Evolutionary conservation across 2,797 vertebrate genomes (phyloP).

Genomic region (Columba guinea): DNA sequence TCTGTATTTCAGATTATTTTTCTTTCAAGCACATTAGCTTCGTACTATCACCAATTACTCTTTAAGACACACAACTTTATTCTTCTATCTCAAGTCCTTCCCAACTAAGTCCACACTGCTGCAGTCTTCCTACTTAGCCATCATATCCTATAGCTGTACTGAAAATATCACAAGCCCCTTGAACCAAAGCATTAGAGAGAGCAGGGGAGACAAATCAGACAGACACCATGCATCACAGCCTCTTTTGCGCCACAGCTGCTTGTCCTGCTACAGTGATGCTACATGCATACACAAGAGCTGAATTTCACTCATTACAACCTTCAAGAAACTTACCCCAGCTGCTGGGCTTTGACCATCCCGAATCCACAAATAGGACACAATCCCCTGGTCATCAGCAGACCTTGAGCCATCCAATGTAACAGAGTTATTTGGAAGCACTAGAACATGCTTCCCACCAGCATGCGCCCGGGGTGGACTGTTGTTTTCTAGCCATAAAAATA

Average conservation of each 20-base stretch:
- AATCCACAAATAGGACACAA: slow-evolving; percentile 86
- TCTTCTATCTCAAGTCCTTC: background rate
- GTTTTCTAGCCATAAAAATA: slow-evolving; percentile 76
- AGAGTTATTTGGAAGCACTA: slow-evolving; percentile 90
- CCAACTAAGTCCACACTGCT: background rate
- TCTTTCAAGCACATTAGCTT: background rate
- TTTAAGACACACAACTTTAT: background rate
- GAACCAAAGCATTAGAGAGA: background rate
- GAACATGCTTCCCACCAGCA: slow-evolving; percentile 87
- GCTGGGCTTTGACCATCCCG: slow-evolving; percentile 90
- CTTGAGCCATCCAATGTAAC: slow-evolving; percentile 87
- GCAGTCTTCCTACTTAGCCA: background rate
- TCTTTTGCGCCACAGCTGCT: background rate
- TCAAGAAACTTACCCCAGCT: slow-evolving; percentile 84
- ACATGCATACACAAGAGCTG: background rate
- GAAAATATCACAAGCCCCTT: background rate
- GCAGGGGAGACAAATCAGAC: background rate
- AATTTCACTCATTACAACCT: background rate
- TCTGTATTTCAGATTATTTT: background rate
- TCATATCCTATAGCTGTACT: background rate
- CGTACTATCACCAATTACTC: background rate
- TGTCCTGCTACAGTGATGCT: background rate
- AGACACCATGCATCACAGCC: background rate
- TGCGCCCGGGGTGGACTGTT: slow-evolving; percentile 81
- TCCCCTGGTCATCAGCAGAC: slow-evolving; percentile 82